Conservation (phyloP, 2,888 invertebrate species). For the Lottia gigantea region DNA sequence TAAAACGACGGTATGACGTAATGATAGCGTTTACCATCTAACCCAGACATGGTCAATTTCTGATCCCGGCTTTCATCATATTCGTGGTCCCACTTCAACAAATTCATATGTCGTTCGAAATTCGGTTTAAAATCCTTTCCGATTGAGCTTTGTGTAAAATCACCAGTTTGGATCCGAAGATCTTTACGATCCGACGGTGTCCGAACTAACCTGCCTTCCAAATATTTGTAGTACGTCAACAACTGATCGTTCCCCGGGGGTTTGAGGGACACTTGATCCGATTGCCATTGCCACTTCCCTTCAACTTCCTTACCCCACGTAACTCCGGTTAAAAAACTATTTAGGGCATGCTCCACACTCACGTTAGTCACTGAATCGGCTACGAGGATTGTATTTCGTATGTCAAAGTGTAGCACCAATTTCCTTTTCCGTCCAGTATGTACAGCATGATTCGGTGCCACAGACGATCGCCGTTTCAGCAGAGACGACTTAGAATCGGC, state of each 20-base stretch:
- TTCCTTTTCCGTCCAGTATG: slow-evolving; percentile 45
- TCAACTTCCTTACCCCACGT: slow-evolving; percentile 60
- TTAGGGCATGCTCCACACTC: slow-evolving; percentile 65
- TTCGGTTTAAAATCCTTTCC: slow-evolving; percentile 54
- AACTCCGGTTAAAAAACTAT: slow-evolving; percentile 66
- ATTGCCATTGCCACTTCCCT: slow-evolving; percentile 60
- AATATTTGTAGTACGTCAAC: slow-evolving; percentile 63
- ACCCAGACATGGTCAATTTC: slow-evolving; percentile 50
- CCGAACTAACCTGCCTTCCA: slow-evolving; percentile 59
- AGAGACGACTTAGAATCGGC: background rate
- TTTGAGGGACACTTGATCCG: slow-evolving; percentile 52
- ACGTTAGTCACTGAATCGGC: slow-evolving; percentile 64
- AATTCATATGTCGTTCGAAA: slow-evolving; percentile 56
- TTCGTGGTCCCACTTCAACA: slow-evolving; percentile 52
- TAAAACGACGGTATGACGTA: slow-evolving; percentile 65
- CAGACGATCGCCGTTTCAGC: background rate
- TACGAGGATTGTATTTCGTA: slow-evolving; percentile 66
- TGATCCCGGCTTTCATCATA: slow-evolving; percentile 30
- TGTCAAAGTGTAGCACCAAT: slow-evolving; percentile 66
- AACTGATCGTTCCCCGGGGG: slow-evolving; percentile 44
- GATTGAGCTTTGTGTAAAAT: slow-evolving; percentile 57
- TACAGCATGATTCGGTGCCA: background rate
- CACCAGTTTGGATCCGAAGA: slow-evolving; percentile 60
- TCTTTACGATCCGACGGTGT: slow-evolving; percentile 56
- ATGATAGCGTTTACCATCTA: slow-evolving; percentile 60